Evolutionary conservation across 2,797 vertebrate species (phyloP), one percentile per base, ranked within the genome.

Genomic region (Dendrocincla fuliginosa): DNA sequence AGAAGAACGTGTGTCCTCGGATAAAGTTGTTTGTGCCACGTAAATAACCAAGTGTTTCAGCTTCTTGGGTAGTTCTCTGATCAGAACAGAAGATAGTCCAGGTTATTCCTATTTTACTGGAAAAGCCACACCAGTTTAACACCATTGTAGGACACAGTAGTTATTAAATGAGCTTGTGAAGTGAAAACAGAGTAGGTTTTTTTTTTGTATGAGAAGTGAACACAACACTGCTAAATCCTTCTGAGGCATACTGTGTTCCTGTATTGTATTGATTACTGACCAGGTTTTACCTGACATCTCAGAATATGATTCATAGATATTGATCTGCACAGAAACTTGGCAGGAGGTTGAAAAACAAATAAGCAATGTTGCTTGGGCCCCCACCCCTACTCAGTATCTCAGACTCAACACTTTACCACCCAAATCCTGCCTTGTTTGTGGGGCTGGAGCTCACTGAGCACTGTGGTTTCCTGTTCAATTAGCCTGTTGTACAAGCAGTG

Each of bases 51-150:
- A 37, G 27, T 5, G 1, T 75, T 84, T 81, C 35, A 60, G 4
- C 44, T 84, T 85, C 28, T 75, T 64, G 74, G 47, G 67, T 74
- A 59, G 47, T 41, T 77, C 71, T 92, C 42, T 78, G 53, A 85
- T 96, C 44, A 84, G 93, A 89, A 78, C 20, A 53, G 84, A 61
- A 91, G 61, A 88, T 84, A 84, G 33, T 78, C 47, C 23, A 35
- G 47, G 39, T 90, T 87, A 79, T 61, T 93, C 23, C 35, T 85
- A 30, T 87, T 87, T 94, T 87, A 84, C 67, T 53, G 93, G 81
- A 84, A 95, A 79, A 91, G 23, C 57, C 53, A 59, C 65, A 61
- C 39, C 17, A 55, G 18, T 0, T 77, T 70, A 67, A 33, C 25
- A 37, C 44, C 20, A 23, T 44, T 49, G 41, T 41, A 69, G 32